Percentiles rank a stretch among this genome's conserved stretches.
Evolutionary conservation across 1,140 invertebrate genomes (phyloP).

Genomic region (Portunus trituberculatus): DNA sequence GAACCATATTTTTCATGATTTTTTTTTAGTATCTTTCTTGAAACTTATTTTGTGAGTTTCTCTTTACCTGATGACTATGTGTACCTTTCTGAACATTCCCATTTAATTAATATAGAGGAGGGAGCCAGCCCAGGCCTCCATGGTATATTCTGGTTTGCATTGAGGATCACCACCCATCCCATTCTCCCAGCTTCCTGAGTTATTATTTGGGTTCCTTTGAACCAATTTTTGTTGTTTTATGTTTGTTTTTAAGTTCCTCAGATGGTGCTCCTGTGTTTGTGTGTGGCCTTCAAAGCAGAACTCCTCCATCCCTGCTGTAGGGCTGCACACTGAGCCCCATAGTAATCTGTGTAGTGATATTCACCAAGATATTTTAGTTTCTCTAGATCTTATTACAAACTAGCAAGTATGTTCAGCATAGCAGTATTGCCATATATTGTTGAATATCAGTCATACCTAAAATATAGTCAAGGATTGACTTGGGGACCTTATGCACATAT

Average conservation of each 20-base stretch:
- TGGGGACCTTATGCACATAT: background rate
- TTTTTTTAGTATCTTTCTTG: conserved; percentile 34
- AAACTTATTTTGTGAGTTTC: background rate
- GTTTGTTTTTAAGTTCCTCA: conserved; percentile 22
- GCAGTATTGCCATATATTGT: conserved; percentile 51
- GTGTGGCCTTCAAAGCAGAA: conserved; percentile 30
- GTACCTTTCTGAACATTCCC: conserved; percentile 67
- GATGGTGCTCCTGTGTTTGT: background rate
- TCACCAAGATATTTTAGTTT: conserved; percentile 61
- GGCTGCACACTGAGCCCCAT: background rate
- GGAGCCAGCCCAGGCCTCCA: conserved; percentile 30
- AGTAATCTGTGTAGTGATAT: conserved; percentile 62
- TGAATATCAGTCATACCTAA: conserved; percentile 52
- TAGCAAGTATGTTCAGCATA: conserved; percentile 51
- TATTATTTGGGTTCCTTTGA: conserved; percentile 26
- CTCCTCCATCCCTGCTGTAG: conserved; percentile 5
- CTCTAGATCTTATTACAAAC: conserved; percentile 49
- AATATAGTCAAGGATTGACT: conserved; percentile 22
- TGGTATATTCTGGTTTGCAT: background rate
- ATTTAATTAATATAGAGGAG: conserved; percentile 50
- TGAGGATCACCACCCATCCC: conserved; percentile 13
- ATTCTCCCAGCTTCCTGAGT: background rate
- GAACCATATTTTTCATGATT: background rate
- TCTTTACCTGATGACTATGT: conserved; percentile 52
- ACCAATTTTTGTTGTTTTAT: conserved; percentile 1